Evolutionary conservation across 2,113 vertebrate genomes (phyloP), one percentile per base, ranked within the genome.

Genomic region (Malurus melanocephalus): DNA sequence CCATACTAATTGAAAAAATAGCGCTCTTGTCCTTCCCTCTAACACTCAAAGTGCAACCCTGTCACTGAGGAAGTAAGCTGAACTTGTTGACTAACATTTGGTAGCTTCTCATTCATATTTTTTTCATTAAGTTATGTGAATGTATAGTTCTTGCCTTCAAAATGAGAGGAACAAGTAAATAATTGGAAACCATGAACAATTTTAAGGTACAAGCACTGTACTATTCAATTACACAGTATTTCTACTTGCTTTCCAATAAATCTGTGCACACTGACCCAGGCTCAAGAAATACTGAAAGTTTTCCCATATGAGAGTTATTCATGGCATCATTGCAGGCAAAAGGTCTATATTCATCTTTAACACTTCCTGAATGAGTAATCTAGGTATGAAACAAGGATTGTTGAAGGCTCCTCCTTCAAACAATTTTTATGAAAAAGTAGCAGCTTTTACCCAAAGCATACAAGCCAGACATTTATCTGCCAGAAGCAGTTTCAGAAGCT

Each of bases 401-500:
- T 79, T 87, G 55, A 75, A 81, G 17, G 23, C 43, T 84, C 42
- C 32, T 90, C 62, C 84, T 75, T 68, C 66, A 78, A 62, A 55
- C 3, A 60, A 30, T 5, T 53, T 84, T 79, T 42, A 53, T 57
- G 53, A 85, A 80, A 81, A 92, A 75, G 72, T 60, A 32, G 20
- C 7, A 2, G 5, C 7, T 7, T 82, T 85, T 83, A 66, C 55
- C 18, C 48, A 55, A 79, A 90, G 62, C 48, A 45, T 42, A 52
- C 10, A 86, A 40, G 28, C 73, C 53, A 84, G 45, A 45, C 28
- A 78, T 43, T 83, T 80, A 40, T 52, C 48, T 57, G 57, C 80
- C 90, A 93, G 35, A 55, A 78, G 61, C 11, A 48, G 76, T 74
- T 89, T 89, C 80, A 91, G 74, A 74, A 94, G 65, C 45, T 71